Percentiles rank a stretch among this genome's conserved stretches.
phyloP scores from a whole-genome alignment of 1,140 invertebrate genomes.

The Drosophila navojoa region DNA sequence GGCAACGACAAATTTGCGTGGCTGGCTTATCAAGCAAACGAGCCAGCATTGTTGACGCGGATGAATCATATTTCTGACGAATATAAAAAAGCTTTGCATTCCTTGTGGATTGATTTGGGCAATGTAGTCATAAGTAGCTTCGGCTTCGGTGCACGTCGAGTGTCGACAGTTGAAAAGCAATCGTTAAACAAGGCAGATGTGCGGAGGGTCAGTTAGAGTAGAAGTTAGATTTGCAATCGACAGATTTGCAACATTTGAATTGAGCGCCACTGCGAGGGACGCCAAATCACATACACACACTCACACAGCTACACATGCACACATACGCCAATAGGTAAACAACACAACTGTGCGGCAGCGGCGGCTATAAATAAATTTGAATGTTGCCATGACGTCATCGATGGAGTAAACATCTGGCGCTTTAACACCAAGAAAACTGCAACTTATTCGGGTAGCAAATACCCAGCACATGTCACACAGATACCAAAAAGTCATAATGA shows the following conservation, averaged over 20 bases:
- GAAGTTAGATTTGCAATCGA: neutral
- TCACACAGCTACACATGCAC: constrained; percentile 13
- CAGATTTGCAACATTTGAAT: constrained; percentile 6
- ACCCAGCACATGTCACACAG: constrained; percentile 9
- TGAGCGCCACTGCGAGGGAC: constrained; percentile 37
- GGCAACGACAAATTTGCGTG: constrained; percentile 12
- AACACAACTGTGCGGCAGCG: constrained; percentile 38
- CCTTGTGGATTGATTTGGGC: constrained; percentile 38
- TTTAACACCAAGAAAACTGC: constrained; percentile 54
- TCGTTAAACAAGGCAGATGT: constrained; percentile 36
- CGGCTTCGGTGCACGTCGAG: constrained; percentile 7
- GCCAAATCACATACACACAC: constrained; percentile 3
- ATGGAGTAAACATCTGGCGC: constrained; percentile 70
- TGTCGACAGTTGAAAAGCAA: constrained; percentile 44
- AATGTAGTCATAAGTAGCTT: constrained; percentile 20
- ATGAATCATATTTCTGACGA: constrained; percentile 72
- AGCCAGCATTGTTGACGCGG: constrained; percentile 41
- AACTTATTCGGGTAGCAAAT: constrained; percentile 37
- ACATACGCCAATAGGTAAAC: constrained; percentile 46
- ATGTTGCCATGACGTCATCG: constrained; percentile 70
- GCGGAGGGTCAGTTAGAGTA: neutral
- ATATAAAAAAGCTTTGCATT: constrained; percentile 59
- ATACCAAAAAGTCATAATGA: constrained; percentile 21
- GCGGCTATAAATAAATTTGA: constrained; percentile 73
- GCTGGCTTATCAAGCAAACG: constrained; percentile 42